A percentile compares a stretch with the other conserved stretches of the same genome.
phyloP scores from a whole-genome alignment of 2,113 vertebrate genomes.

The Gila orcuttii region DNA sequence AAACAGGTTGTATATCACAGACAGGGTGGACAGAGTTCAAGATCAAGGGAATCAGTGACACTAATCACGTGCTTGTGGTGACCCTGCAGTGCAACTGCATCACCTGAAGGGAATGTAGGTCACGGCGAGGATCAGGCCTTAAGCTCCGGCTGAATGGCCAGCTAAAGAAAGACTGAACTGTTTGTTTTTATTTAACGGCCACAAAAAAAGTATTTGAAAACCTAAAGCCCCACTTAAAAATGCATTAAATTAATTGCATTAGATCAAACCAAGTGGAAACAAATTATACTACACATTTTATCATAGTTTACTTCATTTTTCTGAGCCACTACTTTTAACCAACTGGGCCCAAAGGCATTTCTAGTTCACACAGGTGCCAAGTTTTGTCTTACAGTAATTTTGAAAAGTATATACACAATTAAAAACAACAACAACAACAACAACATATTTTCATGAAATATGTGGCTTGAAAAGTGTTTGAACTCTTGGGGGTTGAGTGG shows the following conservation, averaged over 20 bases:
- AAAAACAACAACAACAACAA: neutral
- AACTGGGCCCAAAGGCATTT: neutral
- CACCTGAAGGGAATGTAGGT: slow-evolving; percentile 36
- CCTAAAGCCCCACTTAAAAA: neutral
- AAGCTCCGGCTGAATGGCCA: neutral
- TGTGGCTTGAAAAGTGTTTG: slow-evolving; percentile 3
- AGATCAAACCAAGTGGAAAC: neutral
- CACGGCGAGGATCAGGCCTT: neutral
- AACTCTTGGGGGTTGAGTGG: neutral
- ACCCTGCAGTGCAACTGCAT: slow-evolving; percentile 8
- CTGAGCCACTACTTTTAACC: neutral
- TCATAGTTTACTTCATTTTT: neutral
- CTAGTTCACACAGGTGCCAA: neutral
- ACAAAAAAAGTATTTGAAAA: neutral
- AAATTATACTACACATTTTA: neutral
- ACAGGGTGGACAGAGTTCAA: neutral
- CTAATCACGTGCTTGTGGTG: neutral
- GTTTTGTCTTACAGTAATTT: too few relatives aligned
- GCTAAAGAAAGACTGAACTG: slow-evolving; percentile 11
- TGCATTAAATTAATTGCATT: neutral
- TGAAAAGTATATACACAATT: neutral
- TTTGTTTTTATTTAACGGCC: neutral
- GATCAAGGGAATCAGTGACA: neutral
- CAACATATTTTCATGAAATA: neutral
- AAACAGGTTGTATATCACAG: neutral